Conservation (phyloP, 2,888 invertebrate species). For the Autographa gamma region DNA sequence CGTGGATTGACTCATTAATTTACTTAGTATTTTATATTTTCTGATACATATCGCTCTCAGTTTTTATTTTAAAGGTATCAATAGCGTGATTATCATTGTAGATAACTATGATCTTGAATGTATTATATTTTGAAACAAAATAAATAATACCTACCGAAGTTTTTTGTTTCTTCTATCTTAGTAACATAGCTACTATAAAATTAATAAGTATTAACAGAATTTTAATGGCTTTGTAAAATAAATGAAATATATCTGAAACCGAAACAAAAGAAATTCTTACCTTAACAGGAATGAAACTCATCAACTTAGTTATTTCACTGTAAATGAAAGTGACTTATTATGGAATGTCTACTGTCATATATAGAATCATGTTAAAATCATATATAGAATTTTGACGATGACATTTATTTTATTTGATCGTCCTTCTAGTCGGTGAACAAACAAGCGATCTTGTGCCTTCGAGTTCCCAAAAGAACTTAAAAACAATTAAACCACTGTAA, state of each 20-base stretch:
- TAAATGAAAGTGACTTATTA: neutral
- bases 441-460: no score
- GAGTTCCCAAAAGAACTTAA: no score
- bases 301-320: neutral
- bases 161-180: no score
- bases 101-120: slow-evolving; percentile 31
- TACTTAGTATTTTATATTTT: slow-evolving; percentile 43
- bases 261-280: neutral
- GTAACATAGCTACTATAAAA: no score
- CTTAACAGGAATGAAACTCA: neutral
- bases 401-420: no score
- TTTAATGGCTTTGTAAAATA: no score
- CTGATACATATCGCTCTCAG: slow-evolving; percentile 29
- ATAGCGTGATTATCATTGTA: slow-evolving; percentile 38
- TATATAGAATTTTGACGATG: no score
- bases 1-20: slow-evolving; percentile 59
- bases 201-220: no score
- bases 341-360: neutral
- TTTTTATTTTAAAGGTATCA: slow-evolving; percentile 41
- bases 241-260: neutral
- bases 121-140: neutral
- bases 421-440: no score
- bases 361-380: no score
- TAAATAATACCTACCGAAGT: neutral
- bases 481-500: no score